These are phyloP conservation scores for Caenorhabditis imperialis DNA, from an alignment of 2,888 invertebrate species.

Conservation along the genomic window DNA sequence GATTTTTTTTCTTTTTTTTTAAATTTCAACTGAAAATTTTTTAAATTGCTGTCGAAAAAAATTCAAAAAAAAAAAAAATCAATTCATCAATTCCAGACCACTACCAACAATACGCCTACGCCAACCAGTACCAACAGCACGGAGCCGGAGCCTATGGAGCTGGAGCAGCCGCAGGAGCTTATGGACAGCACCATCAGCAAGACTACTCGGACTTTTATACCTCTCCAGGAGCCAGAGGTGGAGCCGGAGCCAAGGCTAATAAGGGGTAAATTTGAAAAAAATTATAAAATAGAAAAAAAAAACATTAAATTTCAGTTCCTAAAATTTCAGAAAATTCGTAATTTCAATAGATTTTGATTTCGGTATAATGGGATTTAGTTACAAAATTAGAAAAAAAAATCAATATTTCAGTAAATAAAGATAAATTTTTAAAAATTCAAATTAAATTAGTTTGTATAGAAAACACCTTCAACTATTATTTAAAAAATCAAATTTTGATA, in stretches of 20 bases:
- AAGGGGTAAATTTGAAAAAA: constrained; percentile 14
- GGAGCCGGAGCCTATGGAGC: constrained; percentile 8
- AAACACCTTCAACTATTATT: too few species aligned
- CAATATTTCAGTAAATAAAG: too few species aligned
- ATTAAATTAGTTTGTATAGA: too few species aligned
- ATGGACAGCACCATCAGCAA: constrained; percentile 4
- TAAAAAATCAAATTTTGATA: too few species aligned
- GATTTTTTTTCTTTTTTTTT: too few species aligned
- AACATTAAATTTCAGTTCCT: not conserved
- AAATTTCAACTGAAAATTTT: too few species aligned
- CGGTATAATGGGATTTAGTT: too few species aligned
- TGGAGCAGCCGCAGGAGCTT: not conserved
- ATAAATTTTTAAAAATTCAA: too few species aligned
- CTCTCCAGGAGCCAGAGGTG: constrained; percentile 38
- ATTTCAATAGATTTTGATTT: too few species aligned
- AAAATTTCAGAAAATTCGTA: not conserved
- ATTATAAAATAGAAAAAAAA: not conserved
- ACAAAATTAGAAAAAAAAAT: too few species aligned
- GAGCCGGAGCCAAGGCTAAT: constrained; percentile 24
- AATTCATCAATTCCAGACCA: constrained; percentile 13
- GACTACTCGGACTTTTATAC: constrained; percentile 51
- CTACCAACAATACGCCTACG: constrained; percentile 40
- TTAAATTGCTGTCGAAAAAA: not conserved
- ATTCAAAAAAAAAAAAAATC: too few species aligned
- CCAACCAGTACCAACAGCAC: constrained; percentile 33